phyloP scores from a whole-genome alignment of 2,113 vertebrate genomes.

The Austrofundulus limnaeus region DNA sequence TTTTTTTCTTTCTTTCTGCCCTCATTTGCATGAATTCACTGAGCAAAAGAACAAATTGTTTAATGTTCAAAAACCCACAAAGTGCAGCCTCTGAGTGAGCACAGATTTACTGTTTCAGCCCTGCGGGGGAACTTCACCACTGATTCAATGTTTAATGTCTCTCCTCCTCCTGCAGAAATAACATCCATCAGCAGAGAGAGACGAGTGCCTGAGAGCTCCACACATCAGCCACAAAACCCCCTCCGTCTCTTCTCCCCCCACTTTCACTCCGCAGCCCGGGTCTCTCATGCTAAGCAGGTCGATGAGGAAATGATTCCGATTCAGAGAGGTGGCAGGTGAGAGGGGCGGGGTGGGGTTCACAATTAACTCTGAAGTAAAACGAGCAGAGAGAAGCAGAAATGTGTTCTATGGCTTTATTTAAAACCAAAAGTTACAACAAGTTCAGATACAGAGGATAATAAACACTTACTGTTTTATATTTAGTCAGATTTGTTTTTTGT shows the following conservation, averaged over 20 bases:
- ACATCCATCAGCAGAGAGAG: constrained; percentile 39
- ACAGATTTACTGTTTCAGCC: constrained; percentile 42
- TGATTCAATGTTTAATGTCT: constrained; percentile 47
- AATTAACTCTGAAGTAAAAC: too few species aligned
- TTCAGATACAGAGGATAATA: too few species aligned
- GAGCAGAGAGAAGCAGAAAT: too few species aligned
- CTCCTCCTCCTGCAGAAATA: constrained; percentile 45
- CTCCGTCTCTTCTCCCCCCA: constrained; percentile 4
- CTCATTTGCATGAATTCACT: neutral
- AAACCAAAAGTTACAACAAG: too few species aligned
- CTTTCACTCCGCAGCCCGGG: neutral
- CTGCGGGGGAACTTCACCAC: constrained; percentile 28
- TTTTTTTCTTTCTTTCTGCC: neutral
- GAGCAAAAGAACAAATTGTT: constrained; percentile 3
- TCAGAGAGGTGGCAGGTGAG: neutral
- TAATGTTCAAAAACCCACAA: constrained; percentile 19
- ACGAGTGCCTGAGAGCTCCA: constrained; percentile 30
- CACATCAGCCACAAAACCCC: constrained; percentile 24
- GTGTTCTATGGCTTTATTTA: too few species aligned
- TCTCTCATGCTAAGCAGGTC: constrained; percentile 18
- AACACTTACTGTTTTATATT: too few species aligned
- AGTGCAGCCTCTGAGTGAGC: neutral
- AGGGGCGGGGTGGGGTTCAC: too few species aligned
- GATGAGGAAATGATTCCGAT: constrained; percentile 47
- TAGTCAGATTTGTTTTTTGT: too few species aligned